Conservation (phyloP, 2,113 vertebrate species). For the Eclectus roratus region DNA sequence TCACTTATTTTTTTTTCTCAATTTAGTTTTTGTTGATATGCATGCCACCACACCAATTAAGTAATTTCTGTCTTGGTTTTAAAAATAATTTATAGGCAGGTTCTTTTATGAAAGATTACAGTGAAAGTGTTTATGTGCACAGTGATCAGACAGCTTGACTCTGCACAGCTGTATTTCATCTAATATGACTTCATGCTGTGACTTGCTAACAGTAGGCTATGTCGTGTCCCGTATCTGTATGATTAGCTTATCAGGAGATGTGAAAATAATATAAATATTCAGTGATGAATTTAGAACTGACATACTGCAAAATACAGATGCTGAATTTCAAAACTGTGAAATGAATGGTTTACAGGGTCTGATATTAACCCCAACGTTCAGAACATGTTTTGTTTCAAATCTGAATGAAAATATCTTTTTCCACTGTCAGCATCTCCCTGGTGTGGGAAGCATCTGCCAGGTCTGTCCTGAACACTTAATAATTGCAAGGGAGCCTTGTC, state of each 20-base stretch:
- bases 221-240: fast-evolving
- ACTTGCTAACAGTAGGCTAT: background rate
- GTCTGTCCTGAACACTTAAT: background rate
- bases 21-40: background rate
- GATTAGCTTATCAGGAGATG: background rate
- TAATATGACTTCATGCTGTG: background rate
- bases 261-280: conserved; percentile 11
- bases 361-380: background rate
- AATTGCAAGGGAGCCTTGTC: background rate
- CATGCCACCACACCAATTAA: background rate
- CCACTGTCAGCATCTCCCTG: background rate
- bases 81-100: background rate
- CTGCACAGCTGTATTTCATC: background rate
- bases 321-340: conserved; percentile 9
- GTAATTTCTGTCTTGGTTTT: background rate
- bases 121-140: background rate
- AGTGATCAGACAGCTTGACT: background rate
- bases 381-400: background rate
- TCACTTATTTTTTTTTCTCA: background rate
- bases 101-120: background rate
- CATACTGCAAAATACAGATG: background rate
- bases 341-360: background rate
- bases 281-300: background rate
- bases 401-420: background rate
- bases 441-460: background rate